Conservation (phyloP, 2,113 vertebrate genomes). For the Tetrax tetrax region DNA sequence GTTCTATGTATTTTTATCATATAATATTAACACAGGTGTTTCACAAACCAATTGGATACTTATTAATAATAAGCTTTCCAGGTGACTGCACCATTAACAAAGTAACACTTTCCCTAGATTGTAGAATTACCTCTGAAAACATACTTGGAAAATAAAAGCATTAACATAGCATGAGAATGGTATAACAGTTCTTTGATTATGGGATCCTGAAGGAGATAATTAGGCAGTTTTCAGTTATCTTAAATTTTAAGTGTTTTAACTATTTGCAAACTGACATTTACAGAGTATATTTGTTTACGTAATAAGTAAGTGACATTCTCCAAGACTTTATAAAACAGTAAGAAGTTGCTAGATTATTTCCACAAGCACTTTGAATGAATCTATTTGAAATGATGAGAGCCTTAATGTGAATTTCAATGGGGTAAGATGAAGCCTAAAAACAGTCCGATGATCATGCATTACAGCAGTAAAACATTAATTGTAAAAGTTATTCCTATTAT, state of each 20-base stretch:
- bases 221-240: background rate
- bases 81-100: conserved; percentile 2
- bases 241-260: conserved; percentile 4
- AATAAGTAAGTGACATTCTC: background rate
- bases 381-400: background rate
- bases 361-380: background rate
- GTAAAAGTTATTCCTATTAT: background rate
- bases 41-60: background rate
- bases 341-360: background rate
- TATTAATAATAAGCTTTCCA: conserved; percentile 24
- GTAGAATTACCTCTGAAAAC: background rate
- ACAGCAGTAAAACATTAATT: background rate
- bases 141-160: background rate
- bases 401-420: background rate
- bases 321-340: background rate
- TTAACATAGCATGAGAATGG: background rate
- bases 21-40: conserved; percentile 2
- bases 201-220: background rate
- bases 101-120: background rate
- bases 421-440: background rate
- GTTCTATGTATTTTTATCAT: background rate
- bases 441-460: background rate
- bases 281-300: background rate
- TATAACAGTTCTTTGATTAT: background rate
- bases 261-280: background rate